Evolutionary conservation across 2,113 vertebrate species (phyloP).

Genomic region (Climacteris rufus): DNA sequence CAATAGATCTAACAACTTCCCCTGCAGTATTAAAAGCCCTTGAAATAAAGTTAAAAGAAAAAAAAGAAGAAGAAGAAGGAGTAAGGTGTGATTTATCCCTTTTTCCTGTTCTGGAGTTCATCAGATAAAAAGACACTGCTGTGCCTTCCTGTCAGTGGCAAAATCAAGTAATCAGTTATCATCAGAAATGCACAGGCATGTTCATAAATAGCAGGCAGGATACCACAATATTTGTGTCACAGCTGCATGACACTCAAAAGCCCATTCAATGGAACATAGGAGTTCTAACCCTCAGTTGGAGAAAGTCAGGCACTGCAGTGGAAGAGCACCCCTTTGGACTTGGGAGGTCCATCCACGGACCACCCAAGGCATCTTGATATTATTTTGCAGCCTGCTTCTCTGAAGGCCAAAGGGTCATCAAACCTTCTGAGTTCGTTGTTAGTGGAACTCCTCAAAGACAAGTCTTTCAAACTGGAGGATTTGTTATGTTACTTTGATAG

Average conservation of each 20-base stretch:
- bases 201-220: background rate
- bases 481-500: background rate
- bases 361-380: background rate
- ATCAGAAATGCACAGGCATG: background rate
- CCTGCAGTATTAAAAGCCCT: background rate
- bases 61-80: fast-evolving
- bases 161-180: background rate
- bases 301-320: background rate
- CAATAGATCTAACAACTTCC: background rate
- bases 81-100: background rate
- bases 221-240: background rate
- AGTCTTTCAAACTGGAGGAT: background rate
- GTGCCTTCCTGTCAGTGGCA: background rate
- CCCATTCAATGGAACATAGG: background rate
- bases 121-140: background rate
- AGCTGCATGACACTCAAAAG: background rate
- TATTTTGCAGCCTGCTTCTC: background rate
- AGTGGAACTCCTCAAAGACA: background rate
- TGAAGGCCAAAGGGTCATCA: background rate
- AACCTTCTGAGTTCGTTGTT: background rate
- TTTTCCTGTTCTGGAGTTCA: background rate
- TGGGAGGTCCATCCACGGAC: background rate
- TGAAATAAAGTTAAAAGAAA: fast-evolving
- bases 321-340: background rate
- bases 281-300: background rate